Base-by-base conservation (phyloP, 2,797 vertebrate species). In the Harpagifer antarcticus region DNA sequence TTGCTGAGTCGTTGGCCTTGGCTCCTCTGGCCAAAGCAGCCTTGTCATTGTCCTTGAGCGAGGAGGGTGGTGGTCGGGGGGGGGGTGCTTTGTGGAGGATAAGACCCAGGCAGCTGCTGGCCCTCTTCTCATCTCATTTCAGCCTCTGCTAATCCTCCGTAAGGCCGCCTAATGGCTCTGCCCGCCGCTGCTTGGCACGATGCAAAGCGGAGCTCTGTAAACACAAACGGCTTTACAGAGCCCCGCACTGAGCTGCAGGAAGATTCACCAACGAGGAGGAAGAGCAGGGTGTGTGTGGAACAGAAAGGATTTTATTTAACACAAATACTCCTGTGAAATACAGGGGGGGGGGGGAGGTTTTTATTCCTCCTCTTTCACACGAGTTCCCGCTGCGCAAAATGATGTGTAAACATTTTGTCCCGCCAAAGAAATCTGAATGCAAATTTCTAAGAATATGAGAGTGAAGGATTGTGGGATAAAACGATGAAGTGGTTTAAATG, bases 11-110 rank as follows among this genome's bases (percentile, higher is more conserved):
- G 56, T 83, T 76, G 73, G 81, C 78, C 33, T 15, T 47, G 49
- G 71, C 75, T 82, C 79, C 9, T 5, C 79, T 2, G 68, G 84
- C 75, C 81, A 84, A 83, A 83, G 62, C 84, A 66, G 82, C 73
- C 77, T 78, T 70, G 88, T 88, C 85, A 86, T 90, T 86, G 89
- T 90, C 87, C 88, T 89, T 89, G 89, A 91, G 88, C 33, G 33
- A 37, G 33, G 33, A 37, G 8, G 33, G 33, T 37, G 6, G 33
- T 7, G 33, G 33, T 6, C 23, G 23, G 23, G 23, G 23, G 33
- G 81, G 78, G 77, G 74, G 85, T 74, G 80, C 82, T 86, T 37
- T 55, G 81, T 83, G 76, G 49, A 80, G 89, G 90, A 90, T 91
- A 88, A 88, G 79, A 79, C 81, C 53, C 77, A 17, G 81, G 60